These are phyloP conservation scores for Hesperia comma DNA, from an alignment of 2,888 invertebrate genomes.

Conservation along the genomic window DNA sequence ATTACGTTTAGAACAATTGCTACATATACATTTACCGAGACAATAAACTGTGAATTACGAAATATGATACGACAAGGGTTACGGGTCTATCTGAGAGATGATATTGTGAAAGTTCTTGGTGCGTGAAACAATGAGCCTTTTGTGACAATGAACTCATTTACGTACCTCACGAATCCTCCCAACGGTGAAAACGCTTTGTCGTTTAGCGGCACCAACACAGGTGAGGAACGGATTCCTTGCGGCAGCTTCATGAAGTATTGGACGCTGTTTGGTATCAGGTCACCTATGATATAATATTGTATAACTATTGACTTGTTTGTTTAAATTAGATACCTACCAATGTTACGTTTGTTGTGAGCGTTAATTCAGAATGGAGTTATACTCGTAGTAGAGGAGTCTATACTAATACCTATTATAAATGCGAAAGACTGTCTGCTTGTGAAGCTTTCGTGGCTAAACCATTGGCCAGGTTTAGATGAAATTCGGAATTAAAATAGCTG, in stretches of 20 bases:
- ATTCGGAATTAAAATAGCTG: no score
- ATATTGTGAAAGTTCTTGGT: conserved; percentile 34
- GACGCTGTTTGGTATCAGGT: conserved; percentile 74
- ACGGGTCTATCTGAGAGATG: conserved; percentile 30
- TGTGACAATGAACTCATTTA: conserved; percentile 23
- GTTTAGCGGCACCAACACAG: conserved; percentile 67
- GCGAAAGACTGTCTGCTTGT: no score
- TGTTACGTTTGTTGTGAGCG: no score
- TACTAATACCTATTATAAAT: no score
- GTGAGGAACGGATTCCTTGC: conserved; percentile 55
- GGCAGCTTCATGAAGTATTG: conserved; percentile 73
- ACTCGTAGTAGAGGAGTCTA: no score
- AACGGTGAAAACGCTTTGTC: conserved; percentile 71
- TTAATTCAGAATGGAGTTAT: no score
- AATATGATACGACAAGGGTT: conserved; percentile 23
- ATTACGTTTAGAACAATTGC: background rate
- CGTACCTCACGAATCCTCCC: conserved; percentile 75
- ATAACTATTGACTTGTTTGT: no score
- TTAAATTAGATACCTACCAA: no score
- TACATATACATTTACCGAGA: conserved; percentile 2
- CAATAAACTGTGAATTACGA: conserved; percentile 15
- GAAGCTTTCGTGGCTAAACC: no score
- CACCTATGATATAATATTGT: conserved; percentile 50
- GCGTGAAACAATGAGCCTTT: conserved; percentile 35
- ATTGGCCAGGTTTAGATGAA: no score